A percentile compares a stretch with the other conserved stretches of the same genome.
Conservation (phyloP, 2,797 vertebrate genomes). For the Neostethus bicornis region DNA sequence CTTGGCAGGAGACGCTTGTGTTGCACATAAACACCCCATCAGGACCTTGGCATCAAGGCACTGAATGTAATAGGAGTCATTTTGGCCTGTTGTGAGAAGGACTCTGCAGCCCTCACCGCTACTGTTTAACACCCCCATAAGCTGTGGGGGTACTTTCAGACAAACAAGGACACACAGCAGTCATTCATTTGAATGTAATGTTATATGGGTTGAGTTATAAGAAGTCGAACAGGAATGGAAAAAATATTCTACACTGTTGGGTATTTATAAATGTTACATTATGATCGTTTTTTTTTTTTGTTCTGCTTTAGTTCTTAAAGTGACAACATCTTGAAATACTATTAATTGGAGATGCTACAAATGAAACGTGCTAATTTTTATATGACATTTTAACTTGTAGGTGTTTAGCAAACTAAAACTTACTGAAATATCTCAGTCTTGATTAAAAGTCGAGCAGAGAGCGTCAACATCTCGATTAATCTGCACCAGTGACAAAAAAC, state of each 20-base stretch:
- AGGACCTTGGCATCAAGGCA: conserved; percentile 30
- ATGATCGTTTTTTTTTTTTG: too few species aligned
- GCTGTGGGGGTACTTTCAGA: conserved; percentile 31
- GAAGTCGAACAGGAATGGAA: background rate
- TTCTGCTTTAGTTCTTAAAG: too few species aligned
- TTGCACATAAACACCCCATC: conserved; percentile 38
- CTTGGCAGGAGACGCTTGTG: conserved; percentile 36
- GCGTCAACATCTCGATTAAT: background rate
- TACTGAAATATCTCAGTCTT: background rate
- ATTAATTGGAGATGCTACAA: too few species aligned
- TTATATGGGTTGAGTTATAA: background rate
- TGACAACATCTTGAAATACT: too few species aligned
- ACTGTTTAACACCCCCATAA: conserved; percentile 45
- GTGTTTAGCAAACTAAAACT: too few species aligned
- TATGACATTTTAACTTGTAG: too few species aligned
- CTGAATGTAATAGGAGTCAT: conserved; percentile 64
- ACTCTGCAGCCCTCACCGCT: conserved; percentile 38
- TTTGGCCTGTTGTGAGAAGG: conserved; percentile 57
- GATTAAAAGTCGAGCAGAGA: background rate
- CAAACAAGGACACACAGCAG: conserved; percentile 32
- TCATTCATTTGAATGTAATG: conserved; percentile 21
- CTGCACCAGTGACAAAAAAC: background rate
- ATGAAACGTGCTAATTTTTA: too few species aligned
- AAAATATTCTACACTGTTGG: too few species aligned
- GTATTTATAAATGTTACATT: too few species aligned